These are phyloP conservation scores for Strix uralensis DNA, from an alignment of 2,113 vertebrate genomes.

Conservation along the genomic window DNA sequence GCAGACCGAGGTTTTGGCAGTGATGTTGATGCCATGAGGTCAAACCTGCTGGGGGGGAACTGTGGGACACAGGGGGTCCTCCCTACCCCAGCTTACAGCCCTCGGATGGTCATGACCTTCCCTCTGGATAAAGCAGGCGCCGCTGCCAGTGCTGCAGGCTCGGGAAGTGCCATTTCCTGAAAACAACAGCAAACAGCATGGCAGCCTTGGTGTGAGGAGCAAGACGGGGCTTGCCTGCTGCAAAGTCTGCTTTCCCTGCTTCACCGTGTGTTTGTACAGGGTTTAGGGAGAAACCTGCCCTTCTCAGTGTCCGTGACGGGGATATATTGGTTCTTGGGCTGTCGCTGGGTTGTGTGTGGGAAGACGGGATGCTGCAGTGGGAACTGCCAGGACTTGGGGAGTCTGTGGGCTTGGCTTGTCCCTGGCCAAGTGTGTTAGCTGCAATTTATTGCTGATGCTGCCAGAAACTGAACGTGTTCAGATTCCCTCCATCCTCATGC, in stretches of 20 bases:
- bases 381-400: not conserved
- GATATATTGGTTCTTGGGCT: not conserved
- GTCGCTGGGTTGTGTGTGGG: not conserved
- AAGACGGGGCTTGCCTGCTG: not conserved
- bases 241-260: not conserved
- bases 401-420: not conserved
- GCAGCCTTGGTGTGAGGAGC: not conserved
- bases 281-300: not conserved
- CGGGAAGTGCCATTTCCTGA: not conserved
- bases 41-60: accelerated
- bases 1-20: not conserved
- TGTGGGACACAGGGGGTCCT: not conserved
- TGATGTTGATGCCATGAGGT: not conserved
- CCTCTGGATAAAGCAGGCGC: not conserved
- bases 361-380: not conserved
- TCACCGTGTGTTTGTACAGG: not conserved
- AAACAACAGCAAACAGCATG: not conserved
- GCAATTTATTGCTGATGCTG: not conserved
- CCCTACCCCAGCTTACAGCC: not conserved
- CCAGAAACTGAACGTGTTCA: not conserved
- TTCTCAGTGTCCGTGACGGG: accelerated
- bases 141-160: not conserved
- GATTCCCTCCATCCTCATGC: not conserved
- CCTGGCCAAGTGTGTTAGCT: not conserved
- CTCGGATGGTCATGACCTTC: not conserved